phyloP scores from a whole-genome alignment of 35 echinoderm and acorn worm species.

The Heliocidaris erythrogramma region DNA sequence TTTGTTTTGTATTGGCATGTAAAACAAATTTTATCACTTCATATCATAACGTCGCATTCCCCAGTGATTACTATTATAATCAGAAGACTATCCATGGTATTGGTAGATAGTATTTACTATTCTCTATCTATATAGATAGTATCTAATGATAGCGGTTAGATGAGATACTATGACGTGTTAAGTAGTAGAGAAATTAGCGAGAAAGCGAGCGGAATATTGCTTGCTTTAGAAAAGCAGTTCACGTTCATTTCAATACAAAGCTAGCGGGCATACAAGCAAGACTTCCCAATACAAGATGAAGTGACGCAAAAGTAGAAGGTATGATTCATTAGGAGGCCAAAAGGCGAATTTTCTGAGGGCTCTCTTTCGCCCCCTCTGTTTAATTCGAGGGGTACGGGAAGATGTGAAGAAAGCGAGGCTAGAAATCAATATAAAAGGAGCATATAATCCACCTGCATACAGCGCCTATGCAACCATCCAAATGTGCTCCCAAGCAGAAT shows the following conservation, averaged over 20 bases:
- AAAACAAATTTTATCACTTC: too few species aligned
- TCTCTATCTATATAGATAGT: too few species aligned
- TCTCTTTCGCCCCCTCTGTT: background rate
- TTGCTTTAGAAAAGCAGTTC: too few species aligned
- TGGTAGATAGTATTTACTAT: too few species aligned
- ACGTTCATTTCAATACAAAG: background rate
- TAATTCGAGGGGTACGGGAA: background rate
- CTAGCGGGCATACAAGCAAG: background rate
- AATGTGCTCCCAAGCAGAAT: background rate
- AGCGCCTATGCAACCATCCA: background rate
- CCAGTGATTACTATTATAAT: too few species aligned
- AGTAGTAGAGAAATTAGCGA: too few species aligned
- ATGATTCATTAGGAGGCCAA: slow-evolving; percentile 9
- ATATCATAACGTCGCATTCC: too few species aligned
- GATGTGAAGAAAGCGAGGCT: background rate
- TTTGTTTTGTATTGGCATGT: background rate
- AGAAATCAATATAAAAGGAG: background rate
- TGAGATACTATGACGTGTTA: too few species aligned
- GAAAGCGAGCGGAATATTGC: too few species aligned
- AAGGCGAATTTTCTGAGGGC: background rate
- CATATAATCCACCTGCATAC: background rate
- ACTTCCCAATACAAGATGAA: background rate
- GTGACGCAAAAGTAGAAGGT: background rate
- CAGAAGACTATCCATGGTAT: too few species aligned
- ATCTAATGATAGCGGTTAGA: too few species aligned